A percentile compares a stretch with the other conserved stretches of the same genome.
Evolutionary conservation across 2,113 vertebrate genomes (phyloP).

Genomic region (Seriola rivoliana): DNA sequence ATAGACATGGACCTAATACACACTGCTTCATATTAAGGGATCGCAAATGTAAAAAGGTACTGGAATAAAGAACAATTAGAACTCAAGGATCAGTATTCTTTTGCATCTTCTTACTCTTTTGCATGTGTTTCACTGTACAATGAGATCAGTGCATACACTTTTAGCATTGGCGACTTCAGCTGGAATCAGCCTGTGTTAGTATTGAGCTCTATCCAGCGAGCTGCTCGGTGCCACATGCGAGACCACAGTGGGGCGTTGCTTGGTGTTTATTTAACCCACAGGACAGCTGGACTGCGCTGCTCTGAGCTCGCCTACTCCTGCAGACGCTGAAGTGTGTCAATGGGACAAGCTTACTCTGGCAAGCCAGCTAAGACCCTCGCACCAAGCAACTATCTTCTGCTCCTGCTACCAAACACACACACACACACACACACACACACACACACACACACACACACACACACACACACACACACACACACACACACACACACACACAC

Average conservation of each 20-base stretch:
- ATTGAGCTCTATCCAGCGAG: constrained; percentile 17
- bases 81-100: not conserved
- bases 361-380: constrained; percentile 38
- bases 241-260: constrained; percentile 65
- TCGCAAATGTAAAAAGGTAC: not conserved
- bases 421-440: constrained; percentile 6
- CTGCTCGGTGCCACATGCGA: constrained; percentile 48
- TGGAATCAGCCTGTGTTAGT: not conserved
- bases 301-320: constrained; percentile 43
- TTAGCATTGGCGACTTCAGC: constrained; percentile 20
- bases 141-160: constrained; percentile 31
- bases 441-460: constrained; percentile 23
- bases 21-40: not conserved
- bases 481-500: constrained; percentile 22
- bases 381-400: not conserved
- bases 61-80: not conserved
- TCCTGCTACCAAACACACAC: constrained; percentile 13
- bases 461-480: constrained; percentile 13
- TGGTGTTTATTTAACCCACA: constrained; percentile 65
- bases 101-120: constrained; percentile 36
- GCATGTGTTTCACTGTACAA: constrained; percentile 18
- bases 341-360: constrained; percentile 51
- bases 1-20: not conserved
- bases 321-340: constrained; percentile 72
- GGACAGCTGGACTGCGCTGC: constrained; percentile 61